Percentiles rank a stretch among this genome's conserved stretches.
phyloP scores from a whole-genome alignment of 1,140 invertebrate genomes.

The Nymphalis io region DNA sequence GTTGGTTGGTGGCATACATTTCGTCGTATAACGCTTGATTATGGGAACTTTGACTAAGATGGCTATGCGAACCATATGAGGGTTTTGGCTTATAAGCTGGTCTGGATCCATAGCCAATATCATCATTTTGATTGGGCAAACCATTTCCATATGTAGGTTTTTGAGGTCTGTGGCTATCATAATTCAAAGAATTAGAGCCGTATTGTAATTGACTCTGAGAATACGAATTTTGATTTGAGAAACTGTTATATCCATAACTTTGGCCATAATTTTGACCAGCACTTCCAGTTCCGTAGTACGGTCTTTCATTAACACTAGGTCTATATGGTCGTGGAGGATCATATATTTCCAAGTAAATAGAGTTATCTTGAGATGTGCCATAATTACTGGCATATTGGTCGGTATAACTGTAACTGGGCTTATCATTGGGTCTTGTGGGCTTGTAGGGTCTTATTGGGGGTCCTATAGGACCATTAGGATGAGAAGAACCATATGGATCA shows the following conservation, averaged over 20 bases:
- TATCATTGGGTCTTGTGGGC: conserved; percentile 50
- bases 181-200: conserved; percentile 41
- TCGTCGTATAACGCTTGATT: conserved; percentile 34
- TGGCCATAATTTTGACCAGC: conserved; percentile 39
- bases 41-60: conserved; percentile 26
- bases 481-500: conserved; percentile 43
- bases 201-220: conserved; percentile 47
- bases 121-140: conserved; percentile 18
- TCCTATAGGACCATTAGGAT: conserved; percentile 35
- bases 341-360: conserved; percentile 65
- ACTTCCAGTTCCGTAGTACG: conserved; percentile 41
- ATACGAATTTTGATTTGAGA: conserved; percentile 55
- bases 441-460: conserved; percentile 46
- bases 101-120: conserved; percentile 32
- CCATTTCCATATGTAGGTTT: conserved; percentile 36
- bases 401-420: conserved; percentile 55
- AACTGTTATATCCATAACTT: conserved; percentile 48
- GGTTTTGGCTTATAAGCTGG: conserved; percentile 40
- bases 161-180: conserved; percentile 41
- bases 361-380: conserved; percentile 60
- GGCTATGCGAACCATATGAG: conserved; percentile 21
- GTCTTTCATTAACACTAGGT: conserved; percentile 46
- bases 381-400: conserved; percentile 64
- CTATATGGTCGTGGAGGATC: conserved; percentile 66
- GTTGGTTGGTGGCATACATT: conserved; percentile 12